Evolutionary conservation across 2,888 invertebrate species (phyloP).

Genomic region (Ligdia adustata): DNA sequence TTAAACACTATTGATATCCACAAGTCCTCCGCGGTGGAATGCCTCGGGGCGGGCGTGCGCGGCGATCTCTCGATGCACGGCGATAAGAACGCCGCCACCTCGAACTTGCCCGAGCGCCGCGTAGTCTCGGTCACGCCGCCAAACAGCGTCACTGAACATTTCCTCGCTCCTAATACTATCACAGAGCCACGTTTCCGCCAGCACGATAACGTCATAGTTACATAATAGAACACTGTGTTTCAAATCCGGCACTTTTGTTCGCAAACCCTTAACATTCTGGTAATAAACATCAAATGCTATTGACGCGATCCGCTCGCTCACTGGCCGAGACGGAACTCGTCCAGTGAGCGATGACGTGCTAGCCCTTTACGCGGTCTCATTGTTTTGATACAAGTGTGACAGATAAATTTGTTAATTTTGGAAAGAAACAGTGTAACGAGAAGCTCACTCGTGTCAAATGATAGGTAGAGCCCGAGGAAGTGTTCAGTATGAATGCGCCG

Average conservation of each 20-base stretch:
- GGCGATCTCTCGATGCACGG: not conserved
- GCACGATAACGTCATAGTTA: not conserved
- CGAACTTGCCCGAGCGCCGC: not conserved
- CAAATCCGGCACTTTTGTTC: not conserved
- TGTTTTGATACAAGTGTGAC: too few species aligned
- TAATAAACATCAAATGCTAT: constrained; percentile 1
- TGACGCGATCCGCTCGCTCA: not conserved
- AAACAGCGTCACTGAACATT: not conserved
- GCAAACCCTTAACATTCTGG: constrained; percentile 4
- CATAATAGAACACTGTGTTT: not conserved
- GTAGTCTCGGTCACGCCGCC: too few species aligned
- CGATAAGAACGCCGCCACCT: not conserved
- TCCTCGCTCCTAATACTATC: not conserved
- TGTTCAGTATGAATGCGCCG: too few species aligned
- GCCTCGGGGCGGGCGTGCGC: constrained; percentile 1
- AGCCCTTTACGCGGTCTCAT: too few species aligned
- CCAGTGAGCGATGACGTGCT: too few species aligned
- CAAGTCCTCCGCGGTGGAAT: not conserved
- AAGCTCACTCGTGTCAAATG: too few species aligned
- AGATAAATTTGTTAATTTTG: too few species aligned
- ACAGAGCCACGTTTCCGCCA: not conserved
- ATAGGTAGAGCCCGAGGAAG: too few species aligned
- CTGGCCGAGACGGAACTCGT: not conserved
- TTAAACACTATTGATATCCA: not conserved
- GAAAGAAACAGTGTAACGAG: too few species aligned